These are phyloP conservation scores for Arctopsyche grandis DNA, from an alignment of 1,140 invertebrate genomes.

Conservation along the genomic window DNA sequence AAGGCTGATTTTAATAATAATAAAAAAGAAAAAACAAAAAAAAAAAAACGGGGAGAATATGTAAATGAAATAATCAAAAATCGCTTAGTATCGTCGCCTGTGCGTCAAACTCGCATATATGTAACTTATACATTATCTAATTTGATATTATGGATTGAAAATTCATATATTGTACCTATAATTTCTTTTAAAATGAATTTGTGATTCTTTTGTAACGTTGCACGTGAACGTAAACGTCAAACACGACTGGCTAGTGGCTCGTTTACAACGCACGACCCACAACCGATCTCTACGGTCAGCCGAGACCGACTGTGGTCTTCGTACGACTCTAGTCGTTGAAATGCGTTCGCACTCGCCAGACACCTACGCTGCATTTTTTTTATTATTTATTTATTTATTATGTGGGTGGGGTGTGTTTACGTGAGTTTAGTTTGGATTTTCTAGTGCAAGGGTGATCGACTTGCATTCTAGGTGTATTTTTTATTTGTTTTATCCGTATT, in stretches of 20 bases:
- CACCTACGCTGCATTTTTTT: conserved; percentile 17
- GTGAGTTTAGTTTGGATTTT: too few species aligned
- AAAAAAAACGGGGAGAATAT: background rate
- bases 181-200: too few species aligned
- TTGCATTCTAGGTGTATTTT: too few species aligned
- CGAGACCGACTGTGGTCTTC: background rate
- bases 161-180: too few species aligned
- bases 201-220: background rate
- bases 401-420: too few species aligned
- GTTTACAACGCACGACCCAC: background rate
- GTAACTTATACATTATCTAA: too few species aligned
- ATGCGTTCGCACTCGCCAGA: conserved; percentile 18
- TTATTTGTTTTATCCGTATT: too few species aligned
- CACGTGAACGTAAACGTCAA: conserved; percentile 27
- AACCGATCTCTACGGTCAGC: background rate
- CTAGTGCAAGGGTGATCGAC: too few species aligned
- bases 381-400: background rate
- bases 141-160: too few species aligned
- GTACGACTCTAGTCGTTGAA: background rate
- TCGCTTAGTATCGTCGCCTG: background rate
- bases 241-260: background rate
- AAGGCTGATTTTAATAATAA: background rate
- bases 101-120: background rate
- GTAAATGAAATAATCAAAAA: conserved; percentile 18
- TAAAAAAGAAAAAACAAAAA: background rate